phyloP scores from a whole-genome alignment of 2,113 vertebrate genomes.

The Cygnus buccinator region DNA sequence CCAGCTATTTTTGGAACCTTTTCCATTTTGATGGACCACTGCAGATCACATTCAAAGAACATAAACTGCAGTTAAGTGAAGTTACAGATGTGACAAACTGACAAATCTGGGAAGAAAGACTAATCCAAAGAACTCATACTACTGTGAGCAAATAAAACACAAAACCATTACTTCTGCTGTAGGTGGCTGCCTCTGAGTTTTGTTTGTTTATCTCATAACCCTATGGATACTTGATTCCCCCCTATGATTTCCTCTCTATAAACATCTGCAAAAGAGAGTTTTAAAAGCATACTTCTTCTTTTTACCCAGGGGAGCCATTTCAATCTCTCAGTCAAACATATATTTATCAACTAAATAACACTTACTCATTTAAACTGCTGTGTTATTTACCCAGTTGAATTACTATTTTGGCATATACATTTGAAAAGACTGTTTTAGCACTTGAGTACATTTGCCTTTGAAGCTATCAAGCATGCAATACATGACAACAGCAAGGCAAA shows the following conservation, averaged over 20 bases:
- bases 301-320: conserved; percentile 63
- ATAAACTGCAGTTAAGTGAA: conserved; percentile 20
- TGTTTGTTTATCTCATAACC: not conserved
- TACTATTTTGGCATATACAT: conserved; percentile 66
- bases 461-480: conserved; percentile 2
- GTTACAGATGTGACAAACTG: conserved; percentile 10
- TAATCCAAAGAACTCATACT: not conserved
- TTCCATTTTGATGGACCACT: conserved; percentile 22
- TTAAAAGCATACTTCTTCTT: conserved; percentile 54
- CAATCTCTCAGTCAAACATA: conserved; percentile 59
- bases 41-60: conserved; percentile 17
- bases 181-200: not conserved
- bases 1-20: conserved; percentile 44
- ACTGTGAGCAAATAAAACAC: not conserved
- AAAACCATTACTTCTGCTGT: not conserved
- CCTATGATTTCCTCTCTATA: not conserved
- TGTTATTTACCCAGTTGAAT: conserved; percentile 71
- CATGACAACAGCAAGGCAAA: conserved; percentile 16
- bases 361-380: conserved; percentile 65
- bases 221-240: not conserved
- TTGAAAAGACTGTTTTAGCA: conserved; percentile 50
- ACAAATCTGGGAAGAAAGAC: conserved; percentile 27
- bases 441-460: conserved; percentile 20
- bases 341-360: conserved; percentile 72
- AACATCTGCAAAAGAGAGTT: conserved; percentile 32